Percentiles rank a stretch among this genome's conserved stretches.
phyloP scores from a whole-genome alignment of 1,140 invertebrate species.

The Neodiprion fabricii region DNA sequence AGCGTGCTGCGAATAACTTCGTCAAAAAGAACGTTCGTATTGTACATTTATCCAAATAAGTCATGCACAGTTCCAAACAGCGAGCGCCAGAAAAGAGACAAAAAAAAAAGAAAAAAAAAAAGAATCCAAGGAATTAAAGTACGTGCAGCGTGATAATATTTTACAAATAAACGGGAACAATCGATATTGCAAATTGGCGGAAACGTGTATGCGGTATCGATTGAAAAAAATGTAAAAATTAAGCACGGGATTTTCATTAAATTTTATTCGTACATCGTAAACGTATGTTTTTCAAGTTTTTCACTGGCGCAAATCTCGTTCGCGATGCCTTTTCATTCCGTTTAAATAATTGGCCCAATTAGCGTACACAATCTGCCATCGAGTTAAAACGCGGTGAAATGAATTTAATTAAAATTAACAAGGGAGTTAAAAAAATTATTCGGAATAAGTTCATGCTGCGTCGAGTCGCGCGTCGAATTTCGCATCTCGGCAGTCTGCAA shows the following conservation, averaged over 20 bases:
- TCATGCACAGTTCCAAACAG: too few relatives aligned
- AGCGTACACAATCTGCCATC: conserved; percentile 25
- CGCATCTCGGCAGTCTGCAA: too few relatives aligned
- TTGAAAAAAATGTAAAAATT: neutral
- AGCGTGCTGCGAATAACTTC: neutral
- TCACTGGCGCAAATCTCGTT: neutral
- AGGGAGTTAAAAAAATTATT: conserved; percentile 15
- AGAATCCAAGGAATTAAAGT: too few relatives aligned
- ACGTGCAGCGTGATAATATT: too few relatives aligned
- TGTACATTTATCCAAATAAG: too few relatives aligned
- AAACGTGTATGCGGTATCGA: neutral
- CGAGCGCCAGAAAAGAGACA: too few relatives aligned
- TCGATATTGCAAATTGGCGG: neutral
- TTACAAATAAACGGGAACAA: neutral
- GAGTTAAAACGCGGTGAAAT: conserved; percentile 36
- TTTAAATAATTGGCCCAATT: conserved; percentile 49
- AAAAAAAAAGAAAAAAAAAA: too few relatives aligned
- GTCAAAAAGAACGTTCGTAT: too few relatives aligned
- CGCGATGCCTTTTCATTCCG: conserved; percentile 31
- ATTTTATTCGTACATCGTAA: too few relatives aligned
- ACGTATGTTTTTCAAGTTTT: conserved; percentile 13
- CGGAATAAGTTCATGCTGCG: neutral
- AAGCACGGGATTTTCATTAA: too few relatives aligned
- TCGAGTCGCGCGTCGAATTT: too few relatives aligned
- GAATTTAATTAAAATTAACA: conserved; percentile 43